Evolutionary conservation across 1,140 invertebrate genomes (phyloP), one percentile per base, ranked within the genome.

Genomic region (Lordiphosa stackelbergi): DNA sequence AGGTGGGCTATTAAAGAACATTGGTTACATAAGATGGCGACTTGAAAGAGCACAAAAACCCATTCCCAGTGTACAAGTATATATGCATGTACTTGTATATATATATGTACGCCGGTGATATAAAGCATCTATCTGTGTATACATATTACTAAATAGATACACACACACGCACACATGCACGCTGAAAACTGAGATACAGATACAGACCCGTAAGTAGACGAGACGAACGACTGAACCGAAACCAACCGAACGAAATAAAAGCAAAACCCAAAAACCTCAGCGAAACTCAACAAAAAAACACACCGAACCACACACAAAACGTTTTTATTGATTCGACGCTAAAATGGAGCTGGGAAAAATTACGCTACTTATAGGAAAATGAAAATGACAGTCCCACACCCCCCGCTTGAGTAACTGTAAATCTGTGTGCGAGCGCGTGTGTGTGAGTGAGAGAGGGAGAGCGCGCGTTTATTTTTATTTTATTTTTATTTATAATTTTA

Each of bases 271-370:
- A 66, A 56, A 81, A 74, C 75, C 75, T 81, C 66, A 79, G 66
- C 66, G 71, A 68, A 79, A 64, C 62, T 79, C 65, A 68, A 51
- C 58, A 54, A 49, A 62, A 49, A 31, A 53, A 31, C 28, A 31
- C 28, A 31, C 28, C 28, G 28, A 31, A 31, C 28, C 28, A 31
- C 28, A 31, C 28, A 31, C 53, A 48, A 49, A 74, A 81, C 71
- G 64, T 64, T 81, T 81, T 79, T 81, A 81, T 81, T 81, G 75
- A 81, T 81, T 81, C 59, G 56, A 70, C 55, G 75, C 49, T 60
- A 74, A 78, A 78, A 66, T 59, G 66, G 58, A 81, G 66, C 65
- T 66, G 36, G 11, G 31, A 47, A 49, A 73, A 78, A 70, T 73
- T 73, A 60, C 52, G 34, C 59, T 75, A 64, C 74, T 59, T 79